Base-by-base conservation (phyloP, 1,140 invertebrate species). In the Gonatopus flavifemur region DNA sequence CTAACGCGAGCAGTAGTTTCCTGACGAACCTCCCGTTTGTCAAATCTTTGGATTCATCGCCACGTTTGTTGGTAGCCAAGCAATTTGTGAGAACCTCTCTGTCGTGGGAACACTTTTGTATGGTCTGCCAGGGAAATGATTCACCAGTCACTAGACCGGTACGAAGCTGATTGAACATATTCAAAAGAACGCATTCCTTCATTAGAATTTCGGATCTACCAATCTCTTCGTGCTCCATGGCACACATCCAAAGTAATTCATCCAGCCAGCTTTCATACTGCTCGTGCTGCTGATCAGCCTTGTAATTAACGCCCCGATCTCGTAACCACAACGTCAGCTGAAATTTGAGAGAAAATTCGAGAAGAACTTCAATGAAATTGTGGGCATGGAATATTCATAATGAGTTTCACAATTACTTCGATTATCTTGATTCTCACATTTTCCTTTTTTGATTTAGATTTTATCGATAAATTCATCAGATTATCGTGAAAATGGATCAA, bases 271-370 rank as follows among this genome's bases (percentile, higher is more conserved):
- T 52, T 13, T 67, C 43, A n/a, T n/a, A n/a, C 41, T 54, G 25
- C 19, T 47, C 33, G 24, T 8, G 40, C 24, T 25, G 9, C 24
- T 25, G 9, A 20, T 49, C 61, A 36, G 41, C 44, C 20, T 59
- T 64, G 57, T 72, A 72, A 59, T 49, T 66, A 48, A 73, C 64
- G 8, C 67, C 67, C 18, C 64, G 64, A 32, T 74, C 72, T 38
- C 42, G 49, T 48, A 74, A 60, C 70, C 70, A 73, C 24, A 70
- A 59, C 8, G 70, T 76, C 52, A 74, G 36, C 73, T 76, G 50
- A 28, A 70, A 67, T 35, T 37, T 25, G n/a, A n/a, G n/a, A n/a
- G n/a, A n/a, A n/a, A n/a, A n/a, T n/a, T n/a, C n/a, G n/a, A n/a
- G n/a, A n/a, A n/a, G n/a, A n/a, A n/a, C n/a, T n/a, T n/a, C n/a